Base-by-base conservation (phyloP, 2,888 invertebrate genomes). In the Panopea generosa region DNA sequence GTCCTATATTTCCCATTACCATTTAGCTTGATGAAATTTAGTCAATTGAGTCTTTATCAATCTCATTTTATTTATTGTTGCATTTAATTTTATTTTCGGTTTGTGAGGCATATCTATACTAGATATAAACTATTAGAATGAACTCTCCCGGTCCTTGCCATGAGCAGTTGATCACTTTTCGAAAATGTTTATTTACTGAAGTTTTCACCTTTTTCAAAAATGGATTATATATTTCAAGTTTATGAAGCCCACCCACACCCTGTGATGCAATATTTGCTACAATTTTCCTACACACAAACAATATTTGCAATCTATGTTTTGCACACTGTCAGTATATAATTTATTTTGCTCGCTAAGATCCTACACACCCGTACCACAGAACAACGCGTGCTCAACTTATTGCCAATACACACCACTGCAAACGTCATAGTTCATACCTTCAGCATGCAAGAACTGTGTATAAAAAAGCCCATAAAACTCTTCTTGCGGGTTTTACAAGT, bases 401-500 rank as follows among this genome's bases (percentile, higher is more conserved):
- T n/a, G n/a, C 11, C 40, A 16, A 27, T 71, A 71, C n/a, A 71
- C 20, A 45, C 52, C 49, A 11, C 49, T 45, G 20, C 18, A 71
- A 4, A 57, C 65, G 0, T 57, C 52, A 52, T 57, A 71, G 14
- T 38, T 11, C 63, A 63, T 63, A 18, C 57, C 63, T 14, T 63
- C 71, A 20, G 33, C 29, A 38, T 45, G 26, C 6, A 60, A 52
- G 27, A 53, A 60, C 66, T 38, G 52, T 22, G 14, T 50, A 43
- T 53, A 69, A 2, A 43, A 55, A 61, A 27, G 47, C n/a, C n/a
- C n/a, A 55, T 6, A 67, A 27, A 1, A 63, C 75, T 26, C 74
- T 24, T 9, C 61, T 62, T 16, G 61, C 61, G 20, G 69, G 65
- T 40, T 75, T 75, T 7, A 69, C 43, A 7, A 75, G 29, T 33